These are phyloP conservation scores for Pelecanoides urinatrix DNA, from an alignment of 2,113 vertebrate species.

Conservation along the genomic window DNA sequence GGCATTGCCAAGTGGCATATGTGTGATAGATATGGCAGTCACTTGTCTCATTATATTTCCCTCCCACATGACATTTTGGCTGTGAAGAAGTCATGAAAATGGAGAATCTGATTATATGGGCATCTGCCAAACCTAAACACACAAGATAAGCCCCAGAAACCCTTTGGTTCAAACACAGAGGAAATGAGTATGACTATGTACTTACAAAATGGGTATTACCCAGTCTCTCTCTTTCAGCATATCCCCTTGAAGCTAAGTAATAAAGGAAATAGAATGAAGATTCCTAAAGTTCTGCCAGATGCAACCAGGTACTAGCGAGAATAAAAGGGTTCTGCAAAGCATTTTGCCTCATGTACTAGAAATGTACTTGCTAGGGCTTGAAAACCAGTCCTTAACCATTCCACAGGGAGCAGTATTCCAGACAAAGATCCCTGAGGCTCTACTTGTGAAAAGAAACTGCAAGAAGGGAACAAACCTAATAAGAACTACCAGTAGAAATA, in stretches of 20 bases:
- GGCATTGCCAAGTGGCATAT: background rate
- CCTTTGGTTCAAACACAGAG: background rate
- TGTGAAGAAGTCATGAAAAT: background rate
- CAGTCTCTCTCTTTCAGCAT: background rate
- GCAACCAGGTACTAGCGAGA: background rate
- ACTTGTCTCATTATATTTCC: background rate
- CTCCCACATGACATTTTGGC: background rate
- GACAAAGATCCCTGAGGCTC: background rate
- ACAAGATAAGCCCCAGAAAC: background rate
- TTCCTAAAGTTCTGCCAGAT: background rate
- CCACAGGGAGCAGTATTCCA: background rate
- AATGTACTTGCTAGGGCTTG: background rate
- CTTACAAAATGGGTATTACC: background rate
- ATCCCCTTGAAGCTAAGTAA: background rate
- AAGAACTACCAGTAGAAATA: background rate
- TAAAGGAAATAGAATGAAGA: background rate
- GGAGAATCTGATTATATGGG: background rate
- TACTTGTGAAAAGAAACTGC: background rate
- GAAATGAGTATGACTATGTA: background rate
- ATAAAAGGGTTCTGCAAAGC: background rate
- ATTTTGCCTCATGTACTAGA: background rate
- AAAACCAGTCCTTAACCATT: background rate
- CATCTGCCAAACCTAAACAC: background rate
- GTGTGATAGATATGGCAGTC: background rate
- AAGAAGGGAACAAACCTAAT: background rate